phyloP scores from a whole-genome alignment of 1,140 invertebrate genomes.

The Mycetomoellerius zeteki region DNA sequence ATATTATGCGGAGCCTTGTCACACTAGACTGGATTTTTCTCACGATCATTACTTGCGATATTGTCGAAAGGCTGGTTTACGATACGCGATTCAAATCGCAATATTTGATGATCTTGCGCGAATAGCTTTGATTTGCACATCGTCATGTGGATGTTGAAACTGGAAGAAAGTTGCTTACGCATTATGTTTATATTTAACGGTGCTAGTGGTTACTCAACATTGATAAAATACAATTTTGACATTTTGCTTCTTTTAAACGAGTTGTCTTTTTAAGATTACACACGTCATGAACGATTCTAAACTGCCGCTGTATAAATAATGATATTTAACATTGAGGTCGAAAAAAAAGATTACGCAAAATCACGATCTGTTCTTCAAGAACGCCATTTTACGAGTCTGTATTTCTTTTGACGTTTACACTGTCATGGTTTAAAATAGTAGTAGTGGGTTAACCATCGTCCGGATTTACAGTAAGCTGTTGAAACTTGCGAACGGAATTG shows the following conservation, averaged over 20 bases:
- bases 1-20: conserved; percentile 5
- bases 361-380: conserved; percentile 15
- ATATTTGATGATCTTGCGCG: conserved; percentile 18
- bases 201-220: not conserved
- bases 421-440: conserved; percentile 70
- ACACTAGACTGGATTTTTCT: conserved; percentile 14
- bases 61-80: not conserved
- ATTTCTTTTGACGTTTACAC: conserved; percentile 45
- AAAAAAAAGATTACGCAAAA: conserved; percentile 34
- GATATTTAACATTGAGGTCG: conserved; percentile 10
- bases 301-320: conserved; percentile 14
- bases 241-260: conserved; percentile 29
- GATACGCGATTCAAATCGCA: not conserved
- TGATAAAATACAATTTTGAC: not conserved
- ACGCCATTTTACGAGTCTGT: not conserved
- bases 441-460: not conserved
- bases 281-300: not conserved
- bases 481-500: conserved; percentile 45
- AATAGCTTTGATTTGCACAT: not conserved
- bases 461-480: conserved; percentile 54
- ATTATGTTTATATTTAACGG: conserved; percentile 5
- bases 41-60: conserved; percentile 9
- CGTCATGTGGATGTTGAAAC: not conserved
- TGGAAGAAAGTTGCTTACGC: not conserved
- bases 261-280: conserved; percentile 37